Percentiles rank a stretch among this genome's conserved stretches.
These are phyloP conservation scores for Cuniculus paca DNA, from an alignment of 2,797 vertebrate species.

Conservation along the genomic window DNA sequence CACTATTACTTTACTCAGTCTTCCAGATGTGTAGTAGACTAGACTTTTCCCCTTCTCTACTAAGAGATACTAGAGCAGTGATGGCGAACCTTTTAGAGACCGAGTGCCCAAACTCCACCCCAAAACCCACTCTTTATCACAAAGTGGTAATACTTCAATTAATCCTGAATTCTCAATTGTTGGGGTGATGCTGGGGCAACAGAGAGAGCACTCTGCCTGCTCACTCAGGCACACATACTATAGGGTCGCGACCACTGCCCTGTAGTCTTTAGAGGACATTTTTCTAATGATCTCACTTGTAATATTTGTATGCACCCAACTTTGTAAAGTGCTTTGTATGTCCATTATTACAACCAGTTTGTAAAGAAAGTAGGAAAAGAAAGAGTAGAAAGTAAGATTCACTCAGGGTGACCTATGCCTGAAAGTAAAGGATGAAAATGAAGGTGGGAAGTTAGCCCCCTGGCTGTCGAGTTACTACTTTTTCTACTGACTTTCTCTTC, in stretches of 20 bases:
- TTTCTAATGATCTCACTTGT: background rate
- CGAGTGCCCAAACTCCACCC: background rate
- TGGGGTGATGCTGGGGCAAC: background rate
- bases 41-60: background rate
- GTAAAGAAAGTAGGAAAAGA: background rate
- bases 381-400: background rate
- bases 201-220: background rate
- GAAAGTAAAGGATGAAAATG: background rate
- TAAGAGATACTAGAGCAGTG: background rate
- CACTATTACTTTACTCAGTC: background rate
- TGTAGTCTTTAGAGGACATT: background rate
- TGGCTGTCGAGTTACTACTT: background rate
- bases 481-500: background rate
- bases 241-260: background rate
- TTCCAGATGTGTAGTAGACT: too few species aligned
- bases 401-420: background rate
- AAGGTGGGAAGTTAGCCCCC: background rate
- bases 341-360: background rate
- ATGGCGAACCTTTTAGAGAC: background rate
- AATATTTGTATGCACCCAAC: background rate
- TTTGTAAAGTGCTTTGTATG: background rate
- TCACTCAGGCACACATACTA: accelerated
- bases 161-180: background rate
- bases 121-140: background rate
- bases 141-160: too few species aligned